These are phyloP conservation scores for Sorex maritimensis DNA, from an alignment of 2,797 vertebrate species.

Conservation along the genomic window DNA sequence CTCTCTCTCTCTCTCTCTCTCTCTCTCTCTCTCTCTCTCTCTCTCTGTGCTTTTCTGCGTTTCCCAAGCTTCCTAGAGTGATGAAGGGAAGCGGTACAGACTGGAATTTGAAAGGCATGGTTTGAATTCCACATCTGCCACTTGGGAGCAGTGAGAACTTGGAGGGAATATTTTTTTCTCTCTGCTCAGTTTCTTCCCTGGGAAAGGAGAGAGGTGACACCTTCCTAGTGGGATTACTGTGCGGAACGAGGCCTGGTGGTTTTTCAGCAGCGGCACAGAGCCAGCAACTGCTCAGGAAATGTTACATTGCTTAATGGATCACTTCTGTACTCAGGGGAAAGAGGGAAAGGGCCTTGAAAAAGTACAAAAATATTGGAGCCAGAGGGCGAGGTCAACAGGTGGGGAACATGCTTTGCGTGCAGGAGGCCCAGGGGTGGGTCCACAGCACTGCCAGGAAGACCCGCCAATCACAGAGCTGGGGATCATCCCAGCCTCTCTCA, in stretches of 20 bases:
- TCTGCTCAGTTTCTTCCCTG: slow-evolving; percentile 38
- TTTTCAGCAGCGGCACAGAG: slow-evolving; percentile 7
- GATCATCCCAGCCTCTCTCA: too few species aligned
- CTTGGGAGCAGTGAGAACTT: background rate
- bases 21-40: background rate
- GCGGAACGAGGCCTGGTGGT: background rate
- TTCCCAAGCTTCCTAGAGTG: slow-evolving; percentile 53
- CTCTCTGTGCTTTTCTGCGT: background rate
- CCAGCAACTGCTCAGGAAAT: background rate
- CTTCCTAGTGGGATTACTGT: slow-evolving; percentile 22
- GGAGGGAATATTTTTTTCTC: slow-evolving; percentile 38
- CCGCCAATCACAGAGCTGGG: too few species aligned
- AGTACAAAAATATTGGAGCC: background rate
- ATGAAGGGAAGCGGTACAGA: background rate
- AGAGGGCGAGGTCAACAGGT: too few species aligned
- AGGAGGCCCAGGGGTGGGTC: too few species aligned
- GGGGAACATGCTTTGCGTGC: too few species aligned
- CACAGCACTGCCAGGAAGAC: too few species aligned
- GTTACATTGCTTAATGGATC: slow-evolving; percentile 4
- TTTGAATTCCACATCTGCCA: slow-evolving; percentile 21
- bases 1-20: too few species aligned
- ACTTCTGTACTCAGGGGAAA: background rate
- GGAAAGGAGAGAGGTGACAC: slow-evolving; percentile 7
- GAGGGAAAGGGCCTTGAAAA: slow-evolving; percentile 45
- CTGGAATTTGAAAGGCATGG: slow-evolving; percentile 1